phyloP scores from a whole-genome alignment of 2,797 vertebrate species.

The Apogon hyalosoma region DNA sequence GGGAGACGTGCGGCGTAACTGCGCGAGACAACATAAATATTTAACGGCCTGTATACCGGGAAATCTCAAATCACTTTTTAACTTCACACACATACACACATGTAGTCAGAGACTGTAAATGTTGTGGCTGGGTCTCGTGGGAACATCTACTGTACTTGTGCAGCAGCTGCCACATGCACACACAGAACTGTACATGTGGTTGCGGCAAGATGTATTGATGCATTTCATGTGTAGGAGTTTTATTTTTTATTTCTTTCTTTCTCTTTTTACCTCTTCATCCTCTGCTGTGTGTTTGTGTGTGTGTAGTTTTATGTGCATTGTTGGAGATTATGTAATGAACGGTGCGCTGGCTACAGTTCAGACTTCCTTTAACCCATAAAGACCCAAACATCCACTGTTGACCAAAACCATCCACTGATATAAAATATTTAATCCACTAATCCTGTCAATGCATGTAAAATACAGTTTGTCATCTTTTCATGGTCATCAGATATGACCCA shows the following conservation, averaged over 20 bases:
- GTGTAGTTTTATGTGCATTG: slow-evolving; percentile 18
- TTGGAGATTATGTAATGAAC: slow-evolving; percentile 40
- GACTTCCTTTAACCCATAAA: too few relatives aligned
- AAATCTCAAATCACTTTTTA: slow-evolving; percentile 11
- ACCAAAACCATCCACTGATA: too few relatives aligned
- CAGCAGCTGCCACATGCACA: slow-evolving; percentile 24
- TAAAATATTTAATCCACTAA: too few relatives aligned
- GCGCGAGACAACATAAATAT: slow-evolving; percentile 43
- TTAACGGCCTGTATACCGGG: slow-evolving; percentile 24
- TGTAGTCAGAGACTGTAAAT: slow-evolving; percentile 19
- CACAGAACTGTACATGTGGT: slow-evolving; percentile 17
- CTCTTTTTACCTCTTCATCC: slow-evolving; percentile 38
- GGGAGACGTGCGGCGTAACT: not conserved
- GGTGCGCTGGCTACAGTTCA: not conserved
- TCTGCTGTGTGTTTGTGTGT: slow-evolving; percentile 1
- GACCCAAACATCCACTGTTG: too few relatives aligned
- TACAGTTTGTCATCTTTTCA: too few relatives aligned
- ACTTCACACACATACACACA: slow-evolving; percentile 4
- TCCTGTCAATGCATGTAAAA: too few relatives aligned
- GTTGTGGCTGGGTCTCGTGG: slow-evolving; percentile 11
- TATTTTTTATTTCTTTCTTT: not conserved
- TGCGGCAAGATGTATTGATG: slow-evolving; percentile 31
- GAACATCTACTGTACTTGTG: slow-evolving; percentile 19
- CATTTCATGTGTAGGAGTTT: slow-evolving; percentile 54
- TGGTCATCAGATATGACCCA: too few relatives aligned